Evolutionary conservation across 2,797 vertebrate species (phyloP).

Genomic region (Sebastes nivosus): DNA sequence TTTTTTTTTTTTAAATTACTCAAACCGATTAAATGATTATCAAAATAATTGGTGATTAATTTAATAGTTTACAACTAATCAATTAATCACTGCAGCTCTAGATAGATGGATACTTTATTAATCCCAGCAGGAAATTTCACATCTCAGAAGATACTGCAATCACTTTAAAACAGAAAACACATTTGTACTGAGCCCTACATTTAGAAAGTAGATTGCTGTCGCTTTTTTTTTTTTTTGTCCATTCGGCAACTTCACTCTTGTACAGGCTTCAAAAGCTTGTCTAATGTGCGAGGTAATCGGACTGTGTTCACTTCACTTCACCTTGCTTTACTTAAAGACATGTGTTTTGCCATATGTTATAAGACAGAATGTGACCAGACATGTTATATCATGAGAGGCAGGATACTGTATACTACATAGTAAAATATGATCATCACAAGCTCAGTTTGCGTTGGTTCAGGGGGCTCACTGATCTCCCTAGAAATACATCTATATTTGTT

Average conservation of each 20-base stretch:
- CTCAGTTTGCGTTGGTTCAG: too few species aligned
- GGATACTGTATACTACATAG: neutral
- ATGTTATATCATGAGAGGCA: neutral
- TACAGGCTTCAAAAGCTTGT: conserved; percentile 20
- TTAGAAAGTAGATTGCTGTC: conserved; percentile 36
- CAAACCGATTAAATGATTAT: too few species aligned
- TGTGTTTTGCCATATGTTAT: neutral
- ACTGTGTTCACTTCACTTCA: conserved; percentile 9
- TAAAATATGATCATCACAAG: neutral
- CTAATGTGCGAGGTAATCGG: conserved; percentile 21
- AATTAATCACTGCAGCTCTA: too few species aligned
- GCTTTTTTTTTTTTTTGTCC: neutral
- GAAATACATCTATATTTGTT: too few species aligned
- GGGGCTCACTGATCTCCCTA: too few species aligned
- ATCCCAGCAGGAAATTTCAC: too few species aligned
- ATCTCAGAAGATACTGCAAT: neutral
- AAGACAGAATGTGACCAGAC: neutral
- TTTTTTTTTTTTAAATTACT: too few species aligned
- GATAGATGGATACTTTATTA: too few species aligned
- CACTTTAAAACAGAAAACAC: conserved; percentile 13
- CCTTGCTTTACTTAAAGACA: neutral
- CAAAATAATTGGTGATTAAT: too few species aligned
- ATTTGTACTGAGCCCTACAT: conserved; percentile 5
- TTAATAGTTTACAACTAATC: too few species aligned
- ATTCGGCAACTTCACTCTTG: conserved; percentile 35